Evolutionary conservation across 2,888 invertebrate species (phyloP).

Genomic region (Drosophila diplacantha): DNA sequence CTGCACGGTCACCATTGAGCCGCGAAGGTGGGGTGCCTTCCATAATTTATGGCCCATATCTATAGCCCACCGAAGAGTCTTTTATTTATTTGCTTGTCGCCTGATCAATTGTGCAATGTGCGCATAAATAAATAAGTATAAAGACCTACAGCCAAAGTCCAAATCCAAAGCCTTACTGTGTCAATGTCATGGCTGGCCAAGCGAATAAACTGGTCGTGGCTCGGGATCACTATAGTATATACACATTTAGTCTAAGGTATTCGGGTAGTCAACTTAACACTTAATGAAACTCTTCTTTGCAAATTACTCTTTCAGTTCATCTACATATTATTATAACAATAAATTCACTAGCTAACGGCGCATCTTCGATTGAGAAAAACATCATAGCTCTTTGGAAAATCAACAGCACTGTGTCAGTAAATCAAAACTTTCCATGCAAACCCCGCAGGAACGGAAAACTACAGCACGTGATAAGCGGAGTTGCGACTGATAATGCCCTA

Average conservation of each 20-base stretch:
- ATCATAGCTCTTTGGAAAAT: constrained; percentile 3
- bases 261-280: background rate
- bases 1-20: constrained; percentile 39
- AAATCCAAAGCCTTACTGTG: constrained; percentile 49
- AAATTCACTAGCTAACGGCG: background rate
- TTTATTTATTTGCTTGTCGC: constrained; percentile 33
- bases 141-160: constrained; percentile 32
- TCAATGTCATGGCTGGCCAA: constrained; percentile 61
- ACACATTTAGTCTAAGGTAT: background rate
- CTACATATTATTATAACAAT: background rate
- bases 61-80: constrained; percentile 24
- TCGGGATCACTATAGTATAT: constrained; percentile 6
- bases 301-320: background rate
- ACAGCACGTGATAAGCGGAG: constrained; percentile 66
- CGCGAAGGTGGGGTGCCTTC: constrained; percentile 42
- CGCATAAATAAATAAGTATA: constrained; percentile 56
- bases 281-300: background rate
- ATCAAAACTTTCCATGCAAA: constrained; percentile 53
- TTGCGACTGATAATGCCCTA: constrained; percentile 43
- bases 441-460: constrained; percentile 61
- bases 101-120: constrained; percentile 54
- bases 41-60: constrained; percentile 33
- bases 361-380: constrained; percentile 4
- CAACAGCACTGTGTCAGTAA: constrained; percentile 6
- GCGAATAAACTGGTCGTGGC: constrained; percentile 30